These are phyloP conservation scores for Rhagologus leucostigma DNA, from an alignment of 2,113 vertebrate genomes.

Conservation along the genomic window DNA sequence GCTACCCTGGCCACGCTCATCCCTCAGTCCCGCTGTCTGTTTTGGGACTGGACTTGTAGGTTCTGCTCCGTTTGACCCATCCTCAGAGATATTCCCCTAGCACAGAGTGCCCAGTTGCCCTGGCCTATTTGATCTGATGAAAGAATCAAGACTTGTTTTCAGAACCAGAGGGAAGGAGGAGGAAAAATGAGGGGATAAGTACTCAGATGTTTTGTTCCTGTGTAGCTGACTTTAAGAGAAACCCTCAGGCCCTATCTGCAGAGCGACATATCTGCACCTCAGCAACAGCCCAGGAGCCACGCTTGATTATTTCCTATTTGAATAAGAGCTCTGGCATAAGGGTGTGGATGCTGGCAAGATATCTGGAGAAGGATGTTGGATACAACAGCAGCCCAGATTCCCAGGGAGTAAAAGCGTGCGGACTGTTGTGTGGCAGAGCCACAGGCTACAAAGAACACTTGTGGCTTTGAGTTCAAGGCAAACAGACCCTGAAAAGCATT, in stretches of 20 bases:
- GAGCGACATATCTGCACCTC: neutral
- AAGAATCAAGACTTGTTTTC: neutral
- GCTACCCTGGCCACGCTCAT: rapidly evolving
- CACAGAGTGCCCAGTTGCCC: neutral
- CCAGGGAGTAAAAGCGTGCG: neutral
- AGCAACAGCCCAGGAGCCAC: neutral
- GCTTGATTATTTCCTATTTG: slow-evolving; percentile 8
- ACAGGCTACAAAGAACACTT: neutral
- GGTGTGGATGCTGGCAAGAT: slow-evolving; percentile 3
- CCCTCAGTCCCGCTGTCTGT: neutral
- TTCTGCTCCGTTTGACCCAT: neutral
- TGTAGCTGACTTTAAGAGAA: neutral
- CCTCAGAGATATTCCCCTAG: neutral
- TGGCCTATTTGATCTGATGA: neutral
- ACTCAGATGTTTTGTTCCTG: neutral
- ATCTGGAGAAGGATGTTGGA: neutral
- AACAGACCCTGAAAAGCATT: slow-evolving; percentile 10
- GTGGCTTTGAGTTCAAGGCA: neutral
- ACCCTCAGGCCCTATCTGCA: neutral
- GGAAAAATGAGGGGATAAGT: neutral
- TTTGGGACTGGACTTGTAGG: neutral
- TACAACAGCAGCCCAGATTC: neutral
- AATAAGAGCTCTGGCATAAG: neutral
- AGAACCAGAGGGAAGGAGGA: neutral
- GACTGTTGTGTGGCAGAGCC: neutral